Evolutionary conservation across 1,140 invertebrate genomes (phyloP), one percentile per base, ranked within the genome.

Genomic region (Bombyx mandarina): DNA sequence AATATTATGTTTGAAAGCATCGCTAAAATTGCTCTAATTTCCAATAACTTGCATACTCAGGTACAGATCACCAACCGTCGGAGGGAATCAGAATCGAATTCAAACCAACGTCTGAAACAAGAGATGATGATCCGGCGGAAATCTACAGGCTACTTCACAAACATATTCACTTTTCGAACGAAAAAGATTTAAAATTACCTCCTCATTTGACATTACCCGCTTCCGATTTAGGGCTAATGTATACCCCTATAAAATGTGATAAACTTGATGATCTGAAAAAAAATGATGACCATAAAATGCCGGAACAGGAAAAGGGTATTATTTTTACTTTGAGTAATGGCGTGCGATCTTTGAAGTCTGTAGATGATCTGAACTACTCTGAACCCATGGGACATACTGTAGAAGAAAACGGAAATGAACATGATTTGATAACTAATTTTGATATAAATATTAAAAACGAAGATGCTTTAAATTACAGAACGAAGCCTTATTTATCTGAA

Each of bases 11-110:
- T 1, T 35, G 26, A 35, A 35, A 35, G 26, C 26, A 35, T 50
- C n/a, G 12, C 8, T 51, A 7, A 51, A 51, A 51, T 6, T 51
- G 10, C 42, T 35, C 0, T 35, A 26, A 51, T 7, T 7, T 51
- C 8, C 9, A 50, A 50, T 22, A 35, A 46, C 8, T 8, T 55
- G 2, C 26, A 26, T 55, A 18, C n/a, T 12, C 9, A 44, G 6
- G 43, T 45, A 54, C 18, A 62, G 61, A 54, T 18, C 44, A 26
- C 12, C 56, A 35, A n/a, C 46, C 52, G 2, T 52, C 56, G 51
- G 68, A 70, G 60, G 67, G 62, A 7, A 51, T 71, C 1, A 50
- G 60, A 52, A 45, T 71, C n/a, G 62, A 71, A 56, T 43, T 60
- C 7, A 60, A 56, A 47, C 59, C 57, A n/a, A 6, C 35, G 6